Base-by-base conservation (phyloP, 92 coral and sea anemone genomes). In the Umimayanthus kanabou region DNA sequence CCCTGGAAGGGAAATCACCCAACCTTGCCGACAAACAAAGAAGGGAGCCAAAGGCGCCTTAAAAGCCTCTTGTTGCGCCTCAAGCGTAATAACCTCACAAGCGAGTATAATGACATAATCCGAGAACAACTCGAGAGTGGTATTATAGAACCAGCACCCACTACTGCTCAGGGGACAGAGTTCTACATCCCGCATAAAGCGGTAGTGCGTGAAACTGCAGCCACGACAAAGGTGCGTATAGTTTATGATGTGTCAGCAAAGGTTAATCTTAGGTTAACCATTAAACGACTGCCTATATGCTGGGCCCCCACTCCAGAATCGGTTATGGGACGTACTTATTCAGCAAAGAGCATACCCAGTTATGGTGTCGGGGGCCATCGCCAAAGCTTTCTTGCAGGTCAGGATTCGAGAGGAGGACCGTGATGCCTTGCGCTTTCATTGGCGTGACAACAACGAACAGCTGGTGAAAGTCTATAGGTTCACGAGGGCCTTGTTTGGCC, bases 281-380 rank as follows among this genome's bases (percentile, higher is more conserved):
- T 30, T 80, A 3, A 80, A 80, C 73, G 85, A 80, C 18, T 57
- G 73, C 15, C 73, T 80, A 15, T 22, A 80, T 40, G 15, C 85
- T 4, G 85, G 73, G 13, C 73, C 85, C 9, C 85, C 85, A 2
- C 73, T 80, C 73, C 85, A 80, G 53, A 80, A 80, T 28, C 72
- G 85, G 72, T 30, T 80, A 23, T 80, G 85, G 85, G 74, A 66
- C 85, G 72, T 83, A 33, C 50, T 83, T 4, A 6, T 58, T 8
- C 55, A 49, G 55, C 61, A 50, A 45, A 15, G 87, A 11, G 4
- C 78, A 18, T 29, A 83, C 39, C 87, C 77, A 14, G 66, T 83
- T 33, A 2, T 33, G 37, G 37, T 33, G 37, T 33, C 37, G 37
- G 37, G 37, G 37, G 37, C 0, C 37, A 33, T 33, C 37, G 37